phyloP scores from a whole-genome alignment of 2,797 vertebrate species.

The Brachyrhaphis roseni region DNA sequence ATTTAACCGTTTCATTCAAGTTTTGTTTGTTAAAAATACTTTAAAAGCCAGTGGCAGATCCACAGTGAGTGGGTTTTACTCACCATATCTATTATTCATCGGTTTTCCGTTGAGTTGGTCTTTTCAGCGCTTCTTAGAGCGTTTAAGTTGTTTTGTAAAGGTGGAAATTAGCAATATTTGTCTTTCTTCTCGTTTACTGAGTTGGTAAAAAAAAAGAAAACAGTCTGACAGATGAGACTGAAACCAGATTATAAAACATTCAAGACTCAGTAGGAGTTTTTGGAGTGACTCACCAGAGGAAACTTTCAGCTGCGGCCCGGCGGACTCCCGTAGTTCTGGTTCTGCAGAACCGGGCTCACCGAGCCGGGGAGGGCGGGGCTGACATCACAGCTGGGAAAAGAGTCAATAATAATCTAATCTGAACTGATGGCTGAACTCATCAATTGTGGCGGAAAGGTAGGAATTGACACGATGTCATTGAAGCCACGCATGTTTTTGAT shows the following conservation, averaged over 20 bases:
- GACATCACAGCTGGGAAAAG: neutral
- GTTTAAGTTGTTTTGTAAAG: slow-evolving; percentile 5
- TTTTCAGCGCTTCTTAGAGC: neutral
- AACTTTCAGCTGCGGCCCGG: slow-evolving; percentile 2
- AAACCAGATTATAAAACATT: slow-evolving; percentile 1
- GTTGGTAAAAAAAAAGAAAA: neutral
- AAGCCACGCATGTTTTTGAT: neutral
- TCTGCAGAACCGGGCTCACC: neutral
- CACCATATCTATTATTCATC: neutral
- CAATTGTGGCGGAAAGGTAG: neutral
- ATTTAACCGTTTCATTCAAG: neutral
- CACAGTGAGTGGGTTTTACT: neutral
- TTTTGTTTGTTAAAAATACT: neutral
- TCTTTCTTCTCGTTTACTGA: neutral
- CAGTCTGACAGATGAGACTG: neutral
- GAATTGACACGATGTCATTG: neutral
- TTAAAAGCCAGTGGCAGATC: slow-evolving; percentile 4
- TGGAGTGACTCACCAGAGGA: slow-evolving; percentile 16
- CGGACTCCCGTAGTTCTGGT: neutral
- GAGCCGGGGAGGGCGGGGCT: neutral
- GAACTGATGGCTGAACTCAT: neutral
- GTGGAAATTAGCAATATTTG: neutral
- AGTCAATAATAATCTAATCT: neutral
- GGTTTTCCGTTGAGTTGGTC: neutral
- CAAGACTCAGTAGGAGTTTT: neutral